Evolutionary conservation across 2,113 vertebrate genomes (phyloP), one percentile per base, ranked within the genome.

Genomic region (Cyphomyrus plagiostoma): DNA sequence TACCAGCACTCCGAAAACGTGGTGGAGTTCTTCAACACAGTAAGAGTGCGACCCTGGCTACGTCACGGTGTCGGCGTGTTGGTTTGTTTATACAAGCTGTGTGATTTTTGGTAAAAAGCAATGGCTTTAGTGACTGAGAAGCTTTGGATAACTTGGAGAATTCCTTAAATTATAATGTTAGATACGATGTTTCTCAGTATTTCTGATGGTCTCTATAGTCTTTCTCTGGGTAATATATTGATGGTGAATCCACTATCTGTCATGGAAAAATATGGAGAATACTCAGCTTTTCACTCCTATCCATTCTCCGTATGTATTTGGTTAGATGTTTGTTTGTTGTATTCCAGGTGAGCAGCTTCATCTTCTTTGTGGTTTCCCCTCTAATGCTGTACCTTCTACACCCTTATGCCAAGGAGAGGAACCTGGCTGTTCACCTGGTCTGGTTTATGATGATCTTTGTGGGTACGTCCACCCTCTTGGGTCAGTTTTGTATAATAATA

Each of bases 1-100:
- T 99, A 98, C 50, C 96, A 88, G 92, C 93, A 95, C 92, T 99
- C 97, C 0, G 92, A 95, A 0, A 90, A 97, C 82, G 96, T 99
- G 0, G 98, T 97, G 0, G 98, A 99, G 93, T 98, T 96, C 94
- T 99, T 98, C 92, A 99, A 99, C 94, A 99, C 98, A n/a, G 98
- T 99, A 93, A 96, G 91, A 35, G 13, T 1, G 46, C 84, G 3
- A 17, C 1, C 4, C 11, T 8, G n/a, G 10, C 35, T 23, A 42
- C 42, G 19, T 89, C 26, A 17, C 0, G 39, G 21, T 89, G 39
- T 23, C n/a, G 2, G 58, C n/a, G 8, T 26, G 2, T n/a, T n/a
- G 58, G 23, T 66, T 23, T 46, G 19, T 48, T 84, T 23, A 84
- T 48, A 42, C 45, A 48, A 48, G 13, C 1, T 84, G 0, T 84